Conservation (phyloP, 1,140 invertebrate genomes). For the Sinella curviseta region DNA sequence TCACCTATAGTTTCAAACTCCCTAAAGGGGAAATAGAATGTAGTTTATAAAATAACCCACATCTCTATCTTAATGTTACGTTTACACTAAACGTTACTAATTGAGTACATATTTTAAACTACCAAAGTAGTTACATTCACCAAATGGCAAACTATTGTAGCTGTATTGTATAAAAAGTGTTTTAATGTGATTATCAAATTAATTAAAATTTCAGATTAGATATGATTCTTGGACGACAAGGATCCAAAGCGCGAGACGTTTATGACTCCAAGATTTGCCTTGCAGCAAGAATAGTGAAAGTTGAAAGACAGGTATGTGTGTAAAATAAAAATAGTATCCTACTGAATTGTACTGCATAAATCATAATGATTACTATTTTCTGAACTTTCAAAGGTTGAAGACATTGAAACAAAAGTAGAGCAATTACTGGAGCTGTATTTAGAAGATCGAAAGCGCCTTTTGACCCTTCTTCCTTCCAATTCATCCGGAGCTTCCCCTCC, state of each 20-base stretch:
- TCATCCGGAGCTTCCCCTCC: conserved; percentile 17
- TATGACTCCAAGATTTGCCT: conserved; percentile 91
- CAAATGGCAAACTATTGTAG: background rate
- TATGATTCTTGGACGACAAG: conserved; percentile 89
- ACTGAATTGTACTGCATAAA: too few species aligned
- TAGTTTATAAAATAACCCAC: too few species aligned
- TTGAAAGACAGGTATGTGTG: conserved; percentile 80
- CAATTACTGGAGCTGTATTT: conserved; percentile 88
- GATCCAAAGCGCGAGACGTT: conserved; percentile 87
- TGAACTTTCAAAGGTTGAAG: conserved; percentile 75
- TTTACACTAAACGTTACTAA: too few species aligned
- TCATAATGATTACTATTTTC: too few species aligned
- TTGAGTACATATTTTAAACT: too few species aligned
- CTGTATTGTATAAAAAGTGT: background rate
- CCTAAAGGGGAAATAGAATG: too few species aligned
- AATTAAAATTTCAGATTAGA: conserved; percentile 70
- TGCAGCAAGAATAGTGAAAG: conserved; percentile 89
- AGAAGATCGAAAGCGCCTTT: conserved; percentile 75
- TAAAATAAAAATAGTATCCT: background rate
- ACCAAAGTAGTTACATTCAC: too few species aligned
- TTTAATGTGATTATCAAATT: background rate
- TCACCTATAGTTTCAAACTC: too few species aligned
- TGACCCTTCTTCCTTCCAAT: conserved; percentile 55
- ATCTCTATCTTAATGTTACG: too few species aligned
- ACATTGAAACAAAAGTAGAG: conserved; percentile 90